Conservation (phyloP, 2,888 invertebrate species). For the Macrophya alboannulata region DNA sequence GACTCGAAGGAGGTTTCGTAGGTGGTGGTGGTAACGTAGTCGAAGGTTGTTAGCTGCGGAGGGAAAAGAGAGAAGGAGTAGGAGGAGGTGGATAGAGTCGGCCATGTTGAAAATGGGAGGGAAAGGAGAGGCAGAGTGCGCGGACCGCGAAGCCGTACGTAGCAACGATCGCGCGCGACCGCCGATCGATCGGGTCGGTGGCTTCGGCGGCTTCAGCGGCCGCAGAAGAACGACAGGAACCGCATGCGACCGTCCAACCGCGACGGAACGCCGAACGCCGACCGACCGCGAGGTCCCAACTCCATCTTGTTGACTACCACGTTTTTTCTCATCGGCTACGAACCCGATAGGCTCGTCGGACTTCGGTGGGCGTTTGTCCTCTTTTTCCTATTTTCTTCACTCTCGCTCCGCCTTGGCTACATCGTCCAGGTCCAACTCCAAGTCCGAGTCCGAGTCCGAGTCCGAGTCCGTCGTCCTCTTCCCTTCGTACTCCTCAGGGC, state of each 20-base stretch:
- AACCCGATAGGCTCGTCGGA: conserved; percentile 74
- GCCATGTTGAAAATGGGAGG: conserved; percentile 75
- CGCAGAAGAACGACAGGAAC: conserved; percentile 29
- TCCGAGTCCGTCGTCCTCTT: neutral
- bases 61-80: conserved; percentile 57
- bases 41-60: conserved; percentile 50
- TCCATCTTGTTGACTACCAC: conserved; percentile 78
- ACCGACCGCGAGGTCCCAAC: conserved; percentile 66
- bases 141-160: conserved; percentile 53
- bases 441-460: neutral
- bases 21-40: conserved; percentile 49
- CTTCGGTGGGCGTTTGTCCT: conserved; percentile 76
- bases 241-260: conserved; percentile 45
- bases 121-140: conserved; percentile 60
- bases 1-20: conserved; percentile 50
- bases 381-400: conserved; percentile 76
- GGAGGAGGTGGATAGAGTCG: conserved; percentile 65
- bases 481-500: neutral
- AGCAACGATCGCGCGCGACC: conserved; percentile 62
- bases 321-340: conserved; percentile 75
- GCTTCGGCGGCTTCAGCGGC: conserved; percentile 12
- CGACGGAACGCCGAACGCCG: conserved; percentile 25
- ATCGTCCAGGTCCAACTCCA: neutral
- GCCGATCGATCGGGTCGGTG: conserved; percentile 66
- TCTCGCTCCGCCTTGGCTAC: conserved; percentile 74